Conservation (phyloP, 1,140 invertebrate species). For the Macrostomum lignano region DNA sequence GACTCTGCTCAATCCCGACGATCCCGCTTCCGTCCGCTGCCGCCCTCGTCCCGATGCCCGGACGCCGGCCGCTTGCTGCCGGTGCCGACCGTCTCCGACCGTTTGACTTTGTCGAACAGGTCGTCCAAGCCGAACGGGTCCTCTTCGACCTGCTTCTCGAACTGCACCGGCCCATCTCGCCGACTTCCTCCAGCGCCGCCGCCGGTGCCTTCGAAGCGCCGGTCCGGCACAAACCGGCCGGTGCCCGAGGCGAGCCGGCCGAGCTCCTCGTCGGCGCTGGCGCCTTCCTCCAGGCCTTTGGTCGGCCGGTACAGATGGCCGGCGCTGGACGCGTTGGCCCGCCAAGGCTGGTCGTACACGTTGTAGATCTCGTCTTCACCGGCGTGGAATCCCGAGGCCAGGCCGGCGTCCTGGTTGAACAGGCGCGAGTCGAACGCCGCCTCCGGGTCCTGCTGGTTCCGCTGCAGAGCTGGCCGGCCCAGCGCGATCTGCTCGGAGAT, state of each 20-base stretch:
- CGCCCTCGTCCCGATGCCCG: too few species aligned
- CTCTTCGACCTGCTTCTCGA: slow-evolving; percentile 49
- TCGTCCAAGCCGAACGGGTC: too few species aligned
- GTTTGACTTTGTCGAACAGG: too few species aligned
- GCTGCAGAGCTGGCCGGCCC: slow-evolving; percentile 66
- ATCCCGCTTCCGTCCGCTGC: too few species aligned
- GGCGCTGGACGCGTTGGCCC: slow-evolving; percentile 42
- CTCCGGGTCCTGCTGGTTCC: slow-evolving; percentile 27
- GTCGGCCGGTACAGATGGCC: slow-evolving; percentile 68
- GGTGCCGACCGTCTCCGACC: too few species aligned
- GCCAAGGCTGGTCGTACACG: slow-evolving; percentile 64
- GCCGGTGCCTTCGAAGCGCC: slow-evolving; percentile 70
- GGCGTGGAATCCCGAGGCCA: slow-evolving; percentile 57
- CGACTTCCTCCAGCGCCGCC: slow-evolving; percentile 31
- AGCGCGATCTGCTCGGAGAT: slow-evolving; percentile 94
- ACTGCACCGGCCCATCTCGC: slow-evolving; percentile 74
- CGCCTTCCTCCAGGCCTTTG: slow-evolving; percentile 46
- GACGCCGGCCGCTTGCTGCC: too few species aligned
- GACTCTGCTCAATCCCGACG: too few species aligned
- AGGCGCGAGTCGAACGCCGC: slow-evolving; percentile 74
- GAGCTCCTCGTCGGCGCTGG: too few species aligned
- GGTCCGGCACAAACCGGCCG: slow-evolving; percentile 66
- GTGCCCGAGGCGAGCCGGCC: neutral
- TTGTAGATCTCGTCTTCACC: slow-evolving; percentile 88
- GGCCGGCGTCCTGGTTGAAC: slow-evolving; percentile 61